Conservation (phyloP, 1,140 invertebrate genomes). For the Spodoptera frugiperda region DNA sequence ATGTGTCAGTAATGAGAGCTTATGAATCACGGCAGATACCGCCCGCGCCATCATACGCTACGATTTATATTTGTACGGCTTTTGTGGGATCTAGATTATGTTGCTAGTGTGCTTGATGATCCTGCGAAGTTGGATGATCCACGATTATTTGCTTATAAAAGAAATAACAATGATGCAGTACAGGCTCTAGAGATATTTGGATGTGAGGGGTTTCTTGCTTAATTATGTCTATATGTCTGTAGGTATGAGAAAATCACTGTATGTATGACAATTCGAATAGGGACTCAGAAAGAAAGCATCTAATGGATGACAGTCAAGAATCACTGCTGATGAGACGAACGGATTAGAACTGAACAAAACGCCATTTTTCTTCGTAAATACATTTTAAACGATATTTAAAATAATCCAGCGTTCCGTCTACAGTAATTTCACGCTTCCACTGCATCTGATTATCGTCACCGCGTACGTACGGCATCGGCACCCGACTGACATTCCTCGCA, state of each 20-base stretch:
- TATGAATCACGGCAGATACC: slow-evolving; percentile 66
- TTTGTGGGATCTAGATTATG: slow-evolving; percentile 21
- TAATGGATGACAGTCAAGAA: too few relatives aligned
- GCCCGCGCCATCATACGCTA: slow-evolving; percentile 29
- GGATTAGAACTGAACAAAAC: too few relatives aligned
- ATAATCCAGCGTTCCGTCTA: background rate
- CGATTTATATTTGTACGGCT: slow-evolving; percentile 33
- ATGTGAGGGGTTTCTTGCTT: too few relatives aligned
- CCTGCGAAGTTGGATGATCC: too few relatives aligned
- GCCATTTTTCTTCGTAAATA: background rate
- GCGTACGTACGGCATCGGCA: slow-evolving; percentile 7
- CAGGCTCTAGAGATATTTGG: too few relatives aligned
- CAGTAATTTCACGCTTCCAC: slow-evolving; percentile 42
- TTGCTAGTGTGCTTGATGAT: slow-evolving; percentile 8
- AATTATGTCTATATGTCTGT: too few relatives aligned
- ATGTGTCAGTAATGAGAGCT: slow-evolving; percentile 75
- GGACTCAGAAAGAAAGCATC: too few relatives aligned
- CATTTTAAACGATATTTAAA: slow-evolving; percentile 10
- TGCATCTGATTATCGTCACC: slow-evolving; percentile 44
- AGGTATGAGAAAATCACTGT: too few relatives aligned
- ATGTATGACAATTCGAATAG: too few relatives aligned
- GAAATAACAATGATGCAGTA: too few relatives aligned
- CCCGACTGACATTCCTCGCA: slow-evolving; percentile 41
- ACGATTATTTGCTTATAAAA: background rate
- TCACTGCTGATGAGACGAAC: too few relatives aligned